Evolutionary conservation across 2,797 vertebrate species (phyloP).

Genomic region (Poecilia gillii): DNA sequence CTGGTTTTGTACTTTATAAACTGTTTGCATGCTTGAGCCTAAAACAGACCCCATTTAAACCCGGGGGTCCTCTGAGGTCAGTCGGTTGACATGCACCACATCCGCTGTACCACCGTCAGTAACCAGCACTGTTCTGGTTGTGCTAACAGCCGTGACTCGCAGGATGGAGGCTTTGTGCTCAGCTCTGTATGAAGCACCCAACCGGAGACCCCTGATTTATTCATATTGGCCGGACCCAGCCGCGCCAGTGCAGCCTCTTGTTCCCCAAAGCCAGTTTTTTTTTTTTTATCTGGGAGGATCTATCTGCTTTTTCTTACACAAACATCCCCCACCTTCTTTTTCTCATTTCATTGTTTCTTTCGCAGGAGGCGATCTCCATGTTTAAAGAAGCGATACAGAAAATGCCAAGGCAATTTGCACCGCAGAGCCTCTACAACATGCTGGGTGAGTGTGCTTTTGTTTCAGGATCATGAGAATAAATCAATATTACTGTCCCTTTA

Average conservation of each 20-base stretch:
- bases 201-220: constrained; percentile 68
- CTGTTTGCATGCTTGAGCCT: constrained; percentile 37
- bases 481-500: neutral
- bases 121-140: constrained; percentile 52
- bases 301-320: constrained; percentile 52
- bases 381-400: constrained; percentile 98
- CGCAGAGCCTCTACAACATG: constrained; percentile 99
- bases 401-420: constrained; percentile 98
- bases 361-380: constrained; percentile 92
- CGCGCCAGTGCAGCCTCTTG: constrained; percentile 55
- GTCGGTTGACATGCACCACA: constrained; percentile 15
- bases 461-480: constrained; percentile 11
- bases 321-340: constrained; percentile 47
- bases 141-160: constrained; percentile 65
- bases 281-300: constrained; percentile 40
- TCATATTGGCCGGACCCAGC: constrained; percentile 53
- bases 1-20: constrained; percentile 62
- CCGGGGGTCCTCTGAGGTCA: constrained; percentile 36
- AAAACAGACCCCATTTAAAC: constrained; percentile 42
- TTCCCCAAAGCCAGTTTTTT: constrained; percentile 33
- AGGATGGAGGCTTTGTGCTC: constrained; percentile 66
- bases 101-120: constrained; percentile 30
- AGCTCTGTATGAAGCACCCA: constrained; percentile 62
- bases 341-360: constrained; percentile 54
- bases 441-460: constrained; percentile 89